phyloP scores from a whole-genome alignment of 2,113 vertebrate species.

The Tyto alba region DNA sequence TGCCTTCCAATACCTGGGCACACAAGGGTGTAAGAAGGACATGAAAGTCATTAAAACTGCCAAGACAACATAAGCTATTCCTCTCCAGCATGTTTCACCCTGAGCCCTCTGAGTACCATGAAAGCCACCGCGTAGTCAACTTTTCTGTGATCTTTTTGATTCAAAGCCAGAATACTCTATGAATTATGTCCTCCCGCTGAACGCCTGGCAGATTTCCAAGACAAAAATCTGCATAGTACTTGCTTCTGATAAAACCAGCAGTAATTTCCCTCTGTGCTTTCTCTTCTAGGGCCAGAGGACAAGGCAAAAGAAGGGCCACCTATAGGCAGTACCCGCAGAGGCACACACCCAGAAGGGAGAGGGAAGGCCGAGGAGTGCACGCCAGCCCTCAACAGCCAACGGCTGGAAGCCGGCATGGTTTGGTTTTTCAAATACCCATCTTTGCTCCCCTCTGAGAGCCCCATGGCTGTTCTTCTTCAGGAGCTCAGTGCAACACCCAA shows the following conservation, averaged over 20 bases:
- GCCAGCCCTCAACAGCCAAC: neutral
- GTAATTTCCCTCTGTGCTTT: neutral
- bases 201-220: neutral
- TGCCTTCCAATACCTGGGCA: neutral
- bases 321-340: neutral
- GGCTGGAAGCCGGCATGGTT: accelerated
- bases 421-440: neutral
- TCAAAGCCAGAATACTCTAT: neutral
- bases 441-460: neutral
- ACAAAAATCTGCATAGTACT: neutral
- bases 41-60: neutral
- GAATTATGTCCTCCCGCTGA: neutral
- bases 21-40: neutral
- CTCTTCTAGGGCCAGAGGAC: neutral
- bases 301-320: neutral
- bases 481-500: neutral
- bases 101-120: neutral
- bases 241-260: neutral
- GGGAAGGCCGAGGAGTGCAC: accelerated
- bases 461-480: neutral
- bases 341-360: neutral
- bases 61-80: neutral
- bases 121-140: neutral
- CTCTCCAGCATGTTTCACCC: neutral
- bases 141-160: conserved; percentile 7